Base-by-base conservation (phyloP, 1,140 invertebrate genomes). In the Drosophila sproati region DNA sequence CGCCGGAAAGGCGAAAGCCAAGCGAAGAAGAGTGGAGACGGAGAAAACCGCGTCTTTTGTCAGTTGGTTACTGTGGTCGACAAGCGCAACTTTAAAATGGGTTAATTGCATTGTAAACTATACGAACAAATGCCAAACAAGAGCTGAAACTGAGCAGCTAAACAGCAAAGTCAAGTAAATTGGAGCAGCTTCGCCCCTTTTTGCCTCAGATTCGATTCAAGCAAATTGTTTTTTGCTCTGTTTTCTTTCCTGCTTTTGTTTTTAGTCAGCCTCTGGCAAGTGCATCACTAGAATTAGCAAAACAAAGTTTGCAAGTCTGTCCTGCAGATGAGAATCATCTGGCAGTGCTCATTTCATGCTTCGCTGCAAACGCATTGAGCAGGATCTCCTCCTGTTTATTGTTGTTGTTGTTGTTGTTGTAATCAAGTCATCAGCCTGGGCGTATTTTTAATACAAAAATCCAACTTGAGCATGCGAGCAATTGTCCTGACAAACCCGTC, bases 101-200 rank as follows among this genome's bases (percentile, higher is more conserved):
- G 83, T 87, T 87, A 87, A 87, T 87, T 87, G 83, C 83, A 89
- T 87, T 87, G 80, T 87, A 87, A 89, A 89, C 85, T 89, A 89
- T 75, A 74, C 70, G 70, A 89, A 85, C 80, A 87, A 87, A 87
- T 79, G 80, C 61, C 79, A 88, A 86, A 88, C 79, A 86, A 86
- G 73, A 71, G 20, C 20, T 20, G 28, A 34, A 55, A 76, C 63
- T 62, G 60, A 63, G 66, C 75, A 82, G 56, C 67, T 78, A 69
- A 76, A 60, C 64, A 54, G 45, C n/a, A 64, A 52, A 37, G 35
- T 7, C 48, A 43, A 7, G 37, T 32, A 66, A 57, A 66, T 66
- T 66, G 55, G 43, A 68, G 56, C 41, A 66, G 50, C 50, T 55
- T 48, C n/a, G 32, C 20, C 20, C 20, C 20, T 20, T 20, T 20